phyloP scores from a whole-genome alignment of 2,113 vertebrate species.

The Spermophilus dauricus region DNA sequence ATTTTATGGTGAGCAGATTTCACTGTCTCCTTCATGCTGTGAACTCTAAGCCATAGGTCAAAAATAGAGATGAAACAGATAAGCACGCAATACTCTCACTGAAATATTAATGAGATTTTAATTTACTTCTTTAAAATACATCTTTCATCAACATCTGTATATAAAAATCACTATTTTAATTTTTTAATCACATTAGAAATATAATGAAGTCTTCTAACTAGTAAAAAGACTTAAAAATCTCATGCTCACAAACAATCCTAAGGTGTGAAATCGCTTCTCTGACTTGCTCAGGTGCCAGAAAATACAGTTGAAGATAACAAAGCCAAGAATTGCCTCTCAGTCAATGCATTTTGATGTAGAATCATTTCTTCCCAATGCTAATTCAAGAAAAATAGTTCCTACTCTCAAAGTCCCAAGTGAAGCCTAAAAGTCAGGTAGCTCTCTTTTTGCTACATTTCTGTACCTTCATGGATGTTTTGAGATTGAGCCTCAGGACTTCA shows the following conservation, averaged over 20 bases:
- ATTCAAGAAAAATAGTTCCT: neutral
- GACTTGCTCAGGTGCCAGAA: constrained; percentile 36
- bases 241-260: constrained; percentile 59
- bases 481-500: neutral
- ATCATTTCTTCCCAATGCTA: neutral
- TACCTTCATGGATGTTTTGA: neutral
- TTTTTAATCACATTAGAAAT: constrained; percentile 88
- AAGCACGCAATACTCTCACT: constrained; percentile 91
- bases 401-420: neutral
- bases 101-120: constrained; percentile 94
- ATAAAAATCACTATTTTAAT: constrained; percentile 88
- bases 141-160: constrained; percentile 90
- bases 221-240: constrained; percentile 81
- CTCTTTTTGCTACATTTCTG: neutral
- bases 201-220: constrained; percentile 87
- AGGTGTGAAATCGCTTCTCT: constrained; percentile 62
- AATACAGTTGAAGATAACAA: neutral
- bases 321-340: neutral
- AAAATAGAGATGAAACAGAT: constrained; percentile 93
- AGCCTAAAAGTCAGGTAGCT: neutral
- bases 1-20: constrained; percentile 93
- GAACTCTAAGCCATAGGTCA: constrained; percentile 93
- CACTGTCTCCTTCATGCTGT: constrained; percentile 91
- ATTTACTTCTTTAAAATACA: constrained; percentile 92
- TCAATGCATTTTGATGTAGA: accelerated